Evolutionary conservation across 2,113 vertebrate species (phyloP).

Genomic region (Capreolus pygargus): DNA sequence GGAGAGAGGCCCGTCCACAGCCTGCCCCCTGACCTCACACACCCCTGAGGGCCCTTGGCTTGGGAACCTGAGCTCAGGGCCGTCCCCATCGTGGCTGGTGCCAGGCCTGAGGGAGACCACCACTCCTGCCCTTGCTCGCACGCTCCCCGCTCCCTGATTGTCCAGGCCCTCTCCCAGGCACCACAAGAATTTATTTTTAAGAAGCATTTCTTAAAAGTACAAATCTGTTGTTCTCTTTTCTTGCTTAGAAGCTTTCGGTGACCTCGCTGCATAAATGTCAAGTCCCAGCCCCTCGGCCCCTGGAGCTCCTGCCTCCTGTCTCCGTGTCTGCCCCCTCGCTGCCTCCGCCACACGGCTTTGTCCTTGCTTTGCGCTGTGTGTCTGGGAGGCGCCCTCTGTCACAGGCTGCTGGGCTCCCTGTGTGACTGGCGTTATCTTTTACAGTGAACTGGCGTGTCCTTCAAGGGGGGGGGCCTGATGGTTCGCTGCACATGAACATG

Average conservation of each 20-base stretch:
- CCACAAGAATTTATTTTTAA: neutral
- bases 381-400: neutral
- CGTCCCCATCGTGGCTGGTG: neutral
- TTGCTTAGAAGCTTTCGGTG: neutral
- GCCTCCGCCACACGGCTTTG: neutral
- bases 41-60: neutral
- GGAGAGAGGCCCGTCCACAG: neutral
- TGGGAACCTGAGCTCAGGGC: neutral
- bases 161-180: neutral
- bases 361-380: neutral
- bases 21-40: neutral
- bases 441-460: neutral
- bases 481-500: accelerated
- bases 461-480: neutral
- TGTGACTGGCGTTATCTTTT: neutral
- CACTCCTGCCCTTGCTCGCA: neutral
- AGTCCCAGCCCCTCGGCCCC: neutral
- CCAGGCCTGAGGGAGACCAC: neutral
- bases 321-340: neutral
- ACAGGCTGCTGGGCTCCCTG: neutral
- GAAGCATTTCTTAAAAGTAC: neutral
- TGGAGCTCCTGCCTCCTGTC: neutral
- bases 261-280: neutral
- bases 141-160: neutral
- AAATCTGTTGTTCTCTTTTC: neutral